Percentiles rank a stretch among this genome's conserved stretches.
Evolutionary conservation across 1,140 invertebrate genomes (phyloP).

Genomic region (Camponotus pennsylvanicus): DNA sequence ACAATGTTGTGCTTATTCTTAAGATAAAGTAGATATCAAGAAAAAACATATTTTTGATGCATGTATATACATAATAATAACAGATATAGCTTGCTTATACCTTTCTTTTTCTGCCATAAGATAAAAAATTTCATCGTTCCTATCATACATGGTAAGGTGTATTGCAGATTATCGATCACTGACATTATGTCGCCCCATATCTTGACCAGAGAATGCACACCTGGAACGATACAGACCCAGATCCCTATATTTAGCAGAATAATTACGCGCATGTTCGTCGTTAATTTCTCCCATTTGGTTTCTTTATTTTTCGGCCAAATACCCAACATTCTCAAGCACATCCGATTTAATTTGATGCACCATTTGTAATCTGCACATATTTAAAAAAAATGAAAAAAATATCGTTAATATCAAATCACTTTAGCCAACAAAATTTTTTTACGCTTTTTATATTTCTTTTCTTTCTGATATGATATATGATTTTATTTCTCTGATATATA

Average conservation of each 20-base stretch:
- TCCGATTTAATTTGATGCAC: background rate
- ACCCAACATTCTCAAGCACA: background rate
- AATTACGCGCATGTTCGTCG: background rate
- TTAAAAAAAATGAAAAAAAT: too few relatives aligned
- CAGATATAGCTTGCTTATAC: background rate
- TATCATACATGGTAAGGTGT: slow-evolving; percentile 10
- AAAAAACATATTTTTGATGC: background rate
- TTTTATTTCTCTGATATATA: too few relatives aligned
- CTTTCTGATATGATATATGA: too few relatives aligned
- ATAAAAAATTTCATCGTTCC: background rate
- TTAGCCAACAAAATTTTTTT: too few relatives aligned
- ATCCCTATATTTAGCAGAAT: background rate
- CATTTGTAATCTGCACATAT: background rate
- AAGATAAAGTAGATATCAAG: background rate
- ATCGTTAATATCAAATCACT: too few relatives aligned
- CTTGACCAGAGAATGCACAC: background rate
- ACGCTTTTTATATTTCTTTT: too few relatives aligned
- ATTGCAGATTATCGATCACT: slow-evolving; percentile 9
- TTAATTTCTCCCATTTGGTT: background rate
- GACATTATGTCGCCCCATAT: slow-evolving; percentile 1
- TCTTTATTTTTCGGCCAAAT: background rate
- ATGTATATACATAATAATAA: background rate
- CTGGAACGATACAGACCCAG: background rate
- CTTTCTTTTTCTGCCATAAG: background rate
- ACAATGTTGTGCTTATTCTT: background rate